phyloP scores from a whole-genome alignment of 2,888 invertebrate genomes.

The Erpobdella octoculata region DNA sequence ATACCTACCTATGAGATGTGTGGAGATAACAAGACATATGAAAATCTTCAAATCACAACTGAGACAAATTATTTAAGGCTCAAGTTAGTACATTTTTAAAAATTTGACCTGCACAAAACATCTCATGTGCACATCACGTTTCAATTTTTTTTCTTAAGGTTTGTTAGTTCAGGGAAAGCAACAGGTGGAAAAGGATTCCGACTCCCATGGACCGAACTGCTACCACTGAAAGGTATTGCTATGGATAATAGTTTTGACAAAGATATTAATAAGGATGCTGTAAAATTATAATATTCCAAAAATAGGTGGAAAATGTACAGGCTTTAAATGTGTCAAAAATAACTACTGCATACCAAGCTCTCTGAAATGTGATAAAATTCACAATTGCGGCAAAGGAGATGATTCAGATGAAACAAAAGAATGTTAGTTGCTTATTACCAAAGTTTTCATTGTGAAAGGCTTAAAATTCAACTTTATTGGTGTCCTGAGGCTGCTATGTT shows the following conservation, averaged over 20 bases:
- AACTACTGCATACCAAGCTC: constrained; percentile 72
- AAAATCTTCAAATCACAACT: constrained; percentile 11
- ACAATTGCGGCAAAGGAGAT: constrained; percentile 73
- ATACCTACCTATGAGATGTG: constrained; percentile 27
- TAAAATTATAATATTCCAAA: neutral
- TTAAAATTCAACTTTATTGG: no score
- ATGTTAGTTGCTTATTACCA: no score
- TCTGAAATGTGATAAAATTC: constrained; percentile 68
- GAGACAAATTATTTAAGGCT: constrained; percentile 24
- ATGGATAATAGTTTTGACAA: neutral
- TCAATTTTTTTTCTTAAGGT: constrained; percentile 59
- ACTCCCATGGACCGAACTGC: constrained; percentile 86
- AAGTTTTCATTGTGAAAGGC: no score
- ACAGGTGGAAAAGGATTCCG: constrained; percentile 87
- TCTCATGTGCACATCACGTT: neutral
- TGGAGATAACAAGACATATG: constrained; percentile 22
- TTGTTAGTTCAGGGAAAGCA: constrained; percentile 87
- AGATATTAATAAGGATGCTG: neutral
- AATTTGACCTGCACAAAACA: neutral
- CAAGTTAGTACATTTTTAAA: constrained; percentile 11
- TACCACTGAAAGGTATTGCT: constrained; percentile 17
- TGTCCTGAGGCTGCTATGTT: no score
- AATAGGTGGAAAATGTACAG: constrained; percentile 26
- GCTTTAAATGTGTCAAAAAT: constrained; percentile 33
- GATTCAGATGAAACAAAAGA: constrained; percentile 27